Evolutionary conservation across 2,797 vertebrate genomes (phyloP).

Genomic region (Epinephelus malabaricus): DNA sequence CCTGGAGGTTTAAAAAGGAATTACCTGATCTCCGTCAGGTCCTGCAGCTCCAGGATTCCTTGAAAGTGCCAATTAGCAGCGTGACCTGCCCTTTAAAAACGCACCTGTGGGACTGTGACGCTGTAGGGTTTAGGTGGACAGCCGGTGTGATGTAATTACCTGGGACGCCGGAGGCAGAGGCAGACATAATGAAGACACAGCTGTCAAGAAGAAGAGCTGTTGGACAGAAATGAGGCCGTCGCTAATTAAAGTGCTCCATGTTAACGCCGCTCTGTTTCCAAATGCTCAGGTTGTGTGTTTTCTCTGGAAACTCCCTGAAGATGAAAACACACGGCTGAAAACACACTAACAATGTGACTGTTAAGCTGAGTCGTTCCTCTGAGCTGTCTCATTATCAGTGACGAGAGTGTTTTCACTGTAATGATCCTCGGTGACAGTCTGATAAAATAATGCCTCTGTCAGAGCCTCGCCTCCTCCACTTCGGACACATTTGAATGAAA

Average conservation of each 20-base stretch:
- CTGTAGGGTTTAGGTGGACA: slow-evolving; percentile 2
- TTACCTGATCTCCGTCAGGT: background rate
- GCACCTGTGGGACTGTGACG: background rate
- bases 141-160: slow-evolving; percentile 21
- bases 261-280: background rate
- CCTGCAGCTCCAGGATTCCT: background rate
- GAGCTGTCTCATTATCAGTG: slow-evolving; percentile 23
- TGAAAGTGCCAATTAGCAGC: slow-evolving; percentile 33
- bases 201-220: slow-evolving; percentile 9
- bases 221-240: background rate
- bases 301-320: background rate
- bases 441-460: background rate
- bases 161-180: background rate
- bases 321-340: background rate
- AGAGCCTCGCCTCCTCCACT: background rate
- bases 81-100: background rate
- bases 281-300: slow-evolving; percentile 16
- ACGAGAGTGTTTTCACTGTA: background rate
- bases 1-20: background rate
- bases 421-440: background rate
- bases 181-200: slow-evolving; percentile 49
- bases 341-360: background rate
- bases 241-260: slow-evolving; percentile 27
- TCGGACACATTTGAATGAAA: background rate
- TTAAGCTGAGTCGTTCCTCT: background rate